Conservation (phyloP, 2,113 vertebrate species). For the Gallinago media region DNA sequence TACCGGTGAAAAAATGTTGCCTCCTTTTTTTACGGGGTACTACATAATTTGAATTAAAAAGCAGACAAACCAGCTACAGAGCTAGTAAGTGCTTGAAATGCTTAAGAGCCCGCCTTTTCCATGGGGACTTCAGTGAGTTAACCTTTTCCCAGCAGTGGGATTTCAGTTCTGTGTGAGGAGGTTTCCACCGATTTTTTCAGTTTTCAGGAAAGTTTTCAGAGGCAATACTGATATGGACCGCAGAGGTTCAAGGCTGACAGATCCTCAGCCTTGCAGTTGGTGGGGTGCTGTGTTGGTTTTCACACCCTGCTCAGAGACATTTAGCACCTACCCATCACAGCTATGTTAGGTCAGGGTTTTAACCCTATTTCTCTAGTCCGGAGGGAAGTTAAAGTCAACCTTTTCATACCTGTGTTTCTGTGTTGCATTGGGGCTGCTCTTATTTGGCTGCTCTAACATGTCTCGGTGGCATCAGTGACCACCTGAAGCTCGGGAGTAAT, state of each 20-base stretch:
- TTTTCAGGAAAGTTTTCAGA: background rate
- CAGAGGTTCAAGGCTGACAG: background rate
- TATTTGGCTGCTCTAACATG: background rate
- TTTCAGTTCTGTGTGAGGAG: background rate
- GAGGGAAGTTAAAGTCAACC: background rate
- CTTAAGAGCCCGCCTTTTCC: background rate
- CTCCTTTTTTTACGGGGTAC: background rate
- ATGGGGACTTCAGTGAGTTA: background rate
- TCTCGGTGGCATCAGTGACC: accelerated
- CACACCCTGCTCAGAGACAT: background rate
- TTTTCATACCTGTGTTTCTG: background rate
- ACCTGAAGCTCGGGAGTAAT: background rate
- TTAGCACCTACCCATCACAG: background rate
- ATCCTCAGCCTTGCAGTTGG: background rate
- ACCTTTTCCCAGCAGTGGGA: background rate
- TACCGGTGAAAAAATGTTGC: background rate
- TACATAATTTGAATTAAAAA: background rate
- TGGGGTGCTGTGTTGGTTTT: background rate
- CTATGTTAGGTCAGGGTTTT: background rate
- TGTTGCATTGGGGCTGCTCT: background rate
- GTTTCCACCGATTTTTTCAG: background rate
- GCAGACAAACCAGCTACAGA: background rate
- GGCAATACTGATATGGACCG: background rate
- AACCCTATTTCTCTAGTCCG: background rate
- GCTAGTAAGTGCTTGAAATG: background rate